A percentile compares a stretch with the other conserved stretches of the same genome.
These are phyloP conservation scores for Drosophila pallidifrons DNA, from an alignment of 1,140 invertebrate species.

Conservation along the genomic window DNA sequence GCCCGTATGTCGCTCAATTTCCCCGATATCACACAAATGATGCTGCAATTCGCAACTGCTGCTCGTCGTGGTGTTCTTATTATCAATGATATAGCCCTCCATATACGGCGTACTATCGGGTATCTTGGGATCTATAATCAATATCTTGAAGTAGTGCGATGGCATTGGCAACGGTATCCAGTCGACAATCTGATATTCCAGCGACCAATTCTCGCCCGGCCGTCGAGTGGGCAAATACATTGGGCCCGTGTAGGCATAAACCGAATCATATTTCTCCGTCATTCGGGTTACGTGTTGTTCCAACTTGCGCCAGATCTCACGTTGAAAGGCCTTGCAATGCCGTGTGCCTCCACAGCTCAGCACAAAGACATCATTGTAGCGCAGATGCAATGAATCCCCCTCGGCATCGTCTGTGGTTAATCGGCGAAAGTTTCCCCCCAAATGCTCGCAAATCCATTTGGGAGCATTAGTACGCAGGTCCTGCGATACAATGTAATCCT, in stretches of 20 bases:
- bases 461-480: slow-evolving; percentile 52
- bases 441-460: slow-evolving; percentile 67
- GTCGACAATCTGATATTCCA: slow-evolving; percentile 94
- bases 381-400: slow-evolving; percentile 49
- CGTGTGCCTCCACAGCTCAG: slow-evolving; percentile 51
- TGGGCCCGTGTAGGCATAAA: slow-evolving; percentile 98
- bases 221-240: slow-evolving; percentile 94
- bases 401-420: slow-evolving; percentile 19
- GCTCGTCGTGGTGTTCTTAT: slow-evolving; percentile 17
- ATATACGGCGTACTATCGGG: slow-evolving; percentile 48
- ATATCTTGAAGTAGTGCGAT: slow-evolving; percentile 98
- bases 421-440: slow-evolving; percentile 45
- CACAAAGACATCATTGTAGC: slow-evolving; percentile 65
- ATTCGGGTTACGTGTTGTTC: slow-evolving; percentile 86
- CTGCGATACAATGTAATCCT: slow-evolving; percentile 68
- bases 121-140: slow-evolving; percentile 90
- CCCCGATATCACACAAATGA: slow-evolving; percentile 39
- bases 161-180: slow-evolving; percentile 97
- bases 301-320: slow-evolving; percentile 93
- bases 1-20: slow-evolving; percentile 59
- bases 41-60: slow-evolving; percentile 26
- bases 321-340: slow-evolving; percentile 92
- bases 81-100: slow-evolving; percentile 63
- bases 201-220: slow-evolving; percentile 93
- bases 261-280: slow-evolving; percentile 92